Evolutionary conservation across 2,888 invertebrate genomes (phyloP).

Genomic region (Papilio protenor): DNA sequence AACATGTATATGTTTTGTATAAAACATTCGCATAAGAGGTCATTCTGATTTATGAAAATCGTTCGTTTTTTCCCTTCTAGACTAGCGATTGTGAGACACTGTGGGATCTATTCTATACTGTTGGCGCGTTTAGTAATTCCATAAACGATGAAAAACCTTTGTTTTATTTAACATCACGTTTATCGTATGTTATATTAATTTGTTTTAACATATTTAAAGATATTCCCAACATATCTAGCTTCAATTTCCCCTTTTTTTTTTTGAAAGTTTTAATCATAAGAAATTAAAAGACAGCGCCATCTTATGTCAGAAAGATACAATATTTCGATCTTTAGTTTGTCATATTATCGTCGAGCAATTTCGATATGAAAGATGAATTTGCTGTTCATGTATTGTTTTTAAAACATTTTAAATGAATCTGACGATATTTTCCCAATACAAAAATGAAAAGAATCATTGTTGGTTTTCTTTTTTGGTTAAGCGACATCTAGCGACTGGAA

Average conservation of each 20-base stretch:
- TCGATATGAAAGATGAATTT: background rate
- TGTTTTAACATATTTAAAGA: background rate
- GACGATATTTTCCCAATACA: background rate
- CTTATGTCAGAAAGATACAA: background rate
- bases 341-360: background rate
- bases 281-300: constrained; percentile 7
- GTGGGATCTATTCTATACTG: no score
- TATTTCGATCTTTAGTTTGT: background rate
- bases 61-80: no score
- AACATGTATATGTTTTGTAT: background rate
- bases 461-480: background rate
- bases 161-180: no score
- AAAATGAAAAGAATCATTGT: background rate
- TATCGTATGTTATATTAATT: no score
- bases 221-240: background rate
- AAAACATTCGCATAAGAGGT: no score
- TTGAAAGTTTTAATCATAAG: no score
- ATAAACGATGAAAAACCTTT: no score
- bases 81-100: no score
- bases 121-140: no score
- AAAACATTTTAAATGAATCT: background rate
- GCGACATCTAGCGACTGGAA: constrained; percentile 11
- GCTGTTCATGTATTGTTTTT: background rate
- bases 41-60: no score
- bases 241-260: no score